These are phyloP conservation scores for Phymatocera aterrima DNA, from an alignment of 2,888 invertebrate species.

Conservation along the genomic window DNA sequence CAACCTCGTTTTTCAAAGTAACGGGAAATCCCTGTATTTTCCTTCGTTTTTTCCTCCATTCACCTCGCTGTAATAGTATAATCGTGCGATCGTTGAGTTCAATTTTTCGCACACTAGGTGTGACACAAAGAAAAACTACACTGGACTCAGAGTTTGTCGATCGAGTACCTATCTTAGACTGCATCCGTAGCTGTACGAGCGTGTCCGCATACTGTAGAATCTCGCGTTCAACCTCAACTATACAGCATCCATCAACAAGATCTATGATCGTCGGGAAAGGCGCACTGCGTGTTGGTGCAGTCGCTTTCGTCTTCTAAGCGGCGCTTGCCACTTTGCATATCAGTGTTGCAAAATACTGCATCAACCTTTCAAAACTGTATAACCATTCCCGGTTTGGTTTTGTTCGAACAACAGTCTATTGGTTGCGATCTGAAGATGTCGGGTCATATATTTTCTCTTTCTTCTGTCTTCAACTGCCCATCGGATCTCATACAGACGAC, in stretches of 20 bases:
- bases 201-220: background rate
- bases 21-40: background rate
- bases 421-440: no score
- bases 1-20: background rate
- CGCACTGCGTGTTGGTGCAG: background rate
- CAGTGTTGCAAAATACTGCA: background rate
- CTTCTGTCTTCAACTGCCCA: background rate
- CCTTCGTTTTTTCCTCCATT: background rate
- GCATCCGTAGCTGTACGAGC: background rate
- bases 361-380: background rate
- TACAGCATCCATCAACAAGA: constrained; percentile 61
- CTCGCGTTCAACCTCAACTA: constrained; percentile 47
- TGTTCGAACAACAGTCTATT: no score
- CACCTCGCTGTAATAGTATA: no score
- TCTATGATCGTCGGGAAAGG: constrained; percentile 53
- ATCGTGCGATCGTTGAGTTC: background rate
- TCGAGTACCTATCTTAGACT: background rate
- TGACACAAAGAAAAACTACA: background rate
- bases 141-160: background rate
- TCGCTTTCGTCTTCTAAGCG: background rate
- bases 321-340: background rate
- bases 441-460: background rate
- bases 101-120: background rate
- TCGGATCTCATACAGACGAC: background rate
- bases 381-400: no score